Base-by-base conservation (phyloP, 1,140 invertebrate species). In the Atopsyche davidsoni region DNA sequence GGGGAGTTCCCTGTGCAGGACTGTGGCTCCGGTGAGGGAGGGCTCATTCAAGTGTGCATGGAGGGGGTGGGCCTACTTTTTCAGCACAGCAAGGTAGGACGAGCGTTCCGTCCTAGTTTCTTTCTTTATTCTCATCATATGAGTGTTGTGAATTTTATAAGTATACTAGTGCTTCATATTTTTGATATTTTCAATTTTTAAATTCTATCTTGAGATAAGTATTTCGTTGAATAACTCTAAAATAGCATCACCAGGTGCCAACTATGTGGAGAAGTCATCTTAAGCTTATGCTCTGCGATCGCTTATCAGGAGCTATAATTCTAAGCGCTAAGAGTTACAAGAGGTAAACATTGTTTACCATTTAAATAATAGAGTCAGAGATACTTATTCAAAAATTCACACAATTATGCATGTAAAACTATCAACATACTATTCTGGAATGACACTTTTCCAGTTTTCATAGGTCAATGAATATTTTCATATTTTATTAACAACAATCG, bases 1-100 rank as follows among this genome's bases (percentile, higher is more conserved):
- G 96, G 96, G 2, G 96, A 99, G 74, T 99, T 99, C 75, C 95
- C 96, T 1, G 90, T 99, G 17, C 92, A 96, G 67, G 96, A 99
- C 70, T 86, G 98, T 77, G 86, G 85, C 61, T 91, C 92, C 2
- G 93, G 93, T 18, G 92, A 98, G 74, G 95, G 96, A 40, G 96
- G 96, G 9, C 80, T 98, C 23, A 82, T 99, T 46, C 95, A 98
- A 81, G 95, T 99, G 61, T 97, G 95, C 79, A 95, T 99, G 82
- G 96, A 98, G 75, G 96, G 96, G 59, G 93, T 99, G 62, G 92
- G 93, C 58, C 83, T 99, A 52, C 85, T 98, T 51, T 97, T 99
- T 77, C 95, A 93, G 57, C 95, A 96, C 69, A 96, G 93, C 84
- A 98, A 99, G 92, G 96, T 98, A 86, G 64, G 54, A 43, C 31